Evolutionary conservation across 2,113 vertebrate genomes (phyloP).

Genomic region (Lamprotornis superbus): DNA sequence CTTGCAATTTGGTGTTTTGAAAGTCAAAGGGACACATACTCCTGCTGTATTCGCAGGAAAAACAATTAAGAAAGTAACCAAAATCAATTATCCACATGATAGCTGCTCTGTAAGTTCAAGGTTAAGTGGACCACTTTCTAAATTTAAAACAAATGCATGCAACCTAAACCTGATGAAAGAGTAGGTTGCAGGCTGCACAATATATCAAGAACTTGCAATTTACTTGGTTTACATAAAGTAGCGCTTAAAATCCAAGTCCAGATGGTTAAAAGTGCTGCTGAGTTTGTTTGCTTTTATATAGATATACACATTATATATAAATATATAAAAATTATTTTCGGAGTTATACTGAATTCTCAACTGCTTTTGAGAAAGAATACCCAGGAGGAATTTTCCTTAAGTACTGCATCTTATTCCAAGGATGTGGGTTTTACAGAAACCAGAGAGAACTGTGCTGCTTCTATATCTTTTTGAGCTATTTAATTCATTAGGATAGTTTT

Average conservation of each 20-base stretch:
- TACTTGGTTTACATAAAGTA: neutral
- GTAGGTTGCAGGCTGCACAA: neutral
- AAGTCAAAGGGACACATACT: neutral
- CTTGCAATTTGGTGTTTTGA: neutral
- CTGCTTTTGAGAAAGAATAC: neutral
- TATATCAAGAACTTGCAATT: neutral
- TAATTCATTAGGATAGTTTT: neutral
- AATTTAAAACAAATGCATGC: neutral
- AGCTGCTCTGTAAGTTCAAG: neutral
- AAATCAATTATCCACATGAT: neutral
- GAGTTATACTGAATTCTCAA: neutral
- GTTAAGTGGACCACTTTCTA: neutral
- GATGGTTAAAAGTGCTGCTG: neutral
- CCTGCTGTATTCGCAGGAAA: neutral
- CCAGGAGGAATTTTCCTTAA: neutral
- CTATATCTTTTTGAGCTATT: neutral
- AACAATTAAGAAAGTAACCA: neutral
- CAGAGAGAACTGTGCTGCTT: neutral
- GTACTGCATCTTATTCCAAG: neutral
- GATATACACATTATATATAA: neutral
- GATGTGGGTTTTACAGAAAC: neutral
- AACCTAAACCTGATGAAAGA: neutral
- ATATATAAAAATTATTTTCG: neutral
- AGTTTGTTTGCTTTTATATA: neutral
- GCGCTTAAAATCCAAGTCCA: neutral